Percentiles rank a stretch among this genome's conserved stretches.
These are phyloP conservation scores for Eupithecia dodoneata DNA, from an alignment of 2,888 invertebrate species.

Conservation along the genomic window DNA sequence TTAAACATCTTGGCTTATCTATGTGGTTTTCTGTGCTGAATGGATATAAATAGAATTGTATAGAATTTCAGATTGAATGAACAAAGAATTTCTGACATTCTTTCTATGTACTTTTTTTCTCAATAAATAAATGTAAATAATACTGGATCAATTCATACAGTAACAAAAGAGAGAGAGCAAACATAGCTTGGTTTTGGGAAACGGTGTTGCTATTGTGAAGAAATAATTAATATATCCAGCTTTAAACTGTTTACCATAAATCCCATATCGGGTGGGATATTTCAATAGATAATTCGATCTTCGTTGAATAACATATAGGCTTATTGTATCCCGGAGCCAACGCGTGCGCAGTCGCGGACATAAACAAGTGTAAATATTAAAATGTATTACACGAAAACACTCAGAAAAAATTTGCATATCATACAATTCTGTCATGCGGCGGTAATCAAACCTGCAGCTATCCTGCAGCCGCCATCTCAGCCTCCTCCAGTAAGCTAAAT, in stretches of 20 bases:
- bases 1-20: background rate
- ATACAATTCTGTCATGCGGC: background rate
- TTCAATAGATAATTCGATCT: too few relatives aligned
- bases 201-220: background rate
- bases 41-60: background rate
- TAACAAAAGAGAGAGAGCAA: background rate
- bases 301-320: too few relatives aligned
- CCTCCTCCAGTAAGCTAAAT: too few relatives aligned
- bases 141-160: background rate
- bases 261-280: too few relatives aligned
- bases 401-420: background rate
- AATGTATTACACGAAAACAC: background rate
- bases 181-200: background rate
- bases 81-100: background rate
- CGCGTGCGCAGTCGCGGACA: too few relatives aligned
- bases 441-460: background rate
- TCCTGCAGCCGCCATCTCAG: background rate
- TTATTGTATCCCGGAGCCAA: too few relatives aligned
- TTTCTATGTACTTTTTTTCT: background rate
- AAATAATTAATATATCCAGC: too few relatives aligned
- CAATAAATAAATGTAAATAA: background rate
- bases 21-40: background rate
- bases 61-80: background rate
- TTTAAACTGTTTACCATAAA: too few relatives aligned
- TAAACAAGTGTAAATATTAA: too few relatives aligned